Evolutionary conservation across 2,797 vertebrate genomes (phyloP).

Genomic region (Hypotaenidia okinawae): DNA sequence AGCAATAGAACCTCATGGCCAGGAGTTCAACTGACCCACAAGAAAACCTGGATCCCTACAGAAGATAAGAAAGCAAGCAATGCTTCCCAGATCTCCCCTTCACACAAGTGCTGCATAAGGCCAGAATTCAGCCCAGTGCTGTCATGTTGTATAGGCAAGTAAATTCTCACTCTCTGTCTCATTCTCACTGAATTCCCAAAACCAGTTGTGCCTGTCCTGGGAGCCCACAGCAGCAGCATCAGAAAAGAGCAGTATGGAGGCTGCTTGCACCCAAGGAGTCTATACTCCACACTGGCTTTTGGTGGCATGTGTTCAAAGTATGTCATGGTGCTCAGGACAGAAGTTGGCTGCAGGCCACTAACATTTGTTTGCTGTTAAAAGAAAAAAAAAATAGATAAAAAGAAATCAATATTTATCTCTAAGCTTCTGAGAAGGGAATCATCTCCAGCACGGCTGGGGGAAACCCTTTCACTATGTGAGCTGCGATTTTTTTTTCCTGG

Average conservation of each 20-base stretch:
- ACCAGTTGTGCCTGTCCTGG: background rate
- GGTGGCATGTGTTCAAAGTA: background rate
- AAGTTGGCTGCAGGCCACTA: background rate
- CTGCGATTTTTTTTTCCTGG: constrained; percentile 20
- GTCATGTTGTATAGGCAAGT: background rate
- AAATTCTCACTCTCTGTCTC: background rate
- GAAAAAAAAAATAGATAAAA: no score
- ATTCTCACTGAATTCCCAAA: background rate
- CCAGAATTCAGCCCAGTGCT: background rate
- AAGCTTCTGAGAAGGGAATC: constrained; percentile 3
- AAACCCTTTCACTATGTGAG: constrained; percentile 8
- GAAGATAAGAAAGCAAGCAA: background rate
- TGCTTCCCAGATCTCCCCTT: background rate
- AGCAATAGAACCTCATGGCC: background rate
- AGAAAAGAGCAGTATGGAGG: background rate
- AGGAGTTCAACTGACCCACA: background rate
- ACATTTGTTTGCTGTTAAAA: background rate
- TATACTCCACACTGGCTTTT: background rate
- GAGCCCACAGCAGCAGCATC: background rate
- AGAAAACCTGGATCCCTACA: background rate
- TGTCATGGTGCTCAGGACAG: background rate
- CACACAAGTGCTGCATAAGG: background rate
- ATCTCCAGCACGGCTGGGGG: background rate
- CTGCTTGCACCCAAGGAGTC: background rate
- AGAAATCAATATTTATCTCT: constrained; percentile 6